A percentile compares a stretch with the other conserved stretches of the same genome.
Conservation (phyloP, 2,797 vertebrate species). For the Allochrocebus solatus region DNA sequence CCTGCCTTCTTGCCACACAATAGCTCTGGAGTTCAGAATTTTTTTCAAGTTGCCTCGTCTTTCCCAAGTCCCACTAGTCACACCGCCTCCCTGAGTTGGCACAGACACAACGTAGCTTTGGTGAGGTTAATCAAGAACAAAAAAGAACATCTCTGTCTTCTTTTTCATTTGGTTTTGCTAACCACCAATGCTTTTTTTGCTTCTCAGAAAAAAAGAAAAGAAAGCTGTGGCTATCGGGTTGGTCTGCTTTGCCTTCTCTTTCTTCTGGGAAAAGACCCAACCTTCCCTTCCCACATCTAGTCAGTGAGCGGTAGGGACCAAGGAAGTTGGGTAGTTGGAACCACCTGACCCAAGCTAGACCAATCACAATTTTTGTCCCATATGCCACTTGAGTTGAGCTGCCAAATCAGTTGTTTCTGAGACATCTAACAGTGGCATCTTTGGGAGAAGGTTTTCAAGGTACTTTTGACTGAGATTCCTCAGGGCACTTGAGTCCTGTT, state of each 20-base stretch:
- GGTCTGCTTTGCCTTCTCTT: background rate
- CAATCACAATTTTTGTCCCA: background rate
- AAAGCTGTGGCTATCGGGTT: background rate
- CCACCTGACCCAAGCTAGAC: background rate
- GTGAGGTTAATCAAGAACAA: background rate
- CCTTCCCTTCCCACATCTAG: background rate
- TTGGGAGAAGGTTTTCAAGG: background rate
- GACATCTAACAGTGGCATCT: background rate
- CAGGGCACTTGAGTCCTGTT: background rate
- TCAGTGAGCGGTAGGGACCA: background rate
- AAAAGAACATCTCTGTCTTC: background rate
- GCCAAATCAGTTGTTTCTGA: background rate
- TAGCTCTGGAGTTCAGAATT: background rate
- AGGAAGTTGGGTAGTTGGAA: background rate
- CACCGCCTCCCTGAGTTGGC: background rate
- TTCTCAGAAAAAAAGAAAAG: background rate
- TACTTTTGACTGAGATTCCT: background rate
- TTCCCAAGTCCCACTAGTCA: background rate
- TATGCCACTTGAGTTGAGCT: background rate
- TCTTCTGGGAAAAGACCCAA: background rate
- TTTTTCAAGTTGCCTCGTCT: background rate
- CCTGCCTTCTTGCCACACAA: conserved; percentile 30
- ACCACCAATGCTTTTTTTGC: background rate
- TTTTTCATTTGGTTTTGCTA: background rate
- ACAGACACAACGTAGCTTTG: background rate